Percentiles rank a stretch among this genome's conserved stretches.
These are phyloP conservation scores for Euleptes europaea DNA, from an alignment of 2,113 vertebrate genomes.

Conservation along the genomic window DNA sequence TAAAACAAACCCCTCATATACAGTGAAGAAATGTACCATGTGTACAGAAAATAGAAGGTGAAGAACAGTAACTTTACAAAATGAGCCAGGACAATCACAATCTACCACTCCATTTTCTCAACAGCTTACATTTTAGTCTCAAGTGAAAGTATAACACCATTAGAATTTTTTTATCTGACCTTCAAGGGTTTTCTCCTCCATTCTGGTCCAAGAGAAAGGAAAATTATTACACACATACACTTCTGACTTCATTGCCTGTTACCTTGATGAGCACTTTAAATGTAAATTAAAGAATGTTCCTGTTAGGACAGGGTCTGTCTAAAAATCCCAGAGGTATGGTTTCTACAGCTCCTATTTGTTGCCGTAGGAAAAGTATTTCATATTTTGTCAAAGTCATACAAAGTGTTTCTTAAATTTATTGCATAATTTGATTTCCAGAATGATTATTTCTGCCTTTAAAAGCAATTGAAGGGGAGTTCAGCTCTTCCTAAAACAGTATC, in stretches of 20 bases:
- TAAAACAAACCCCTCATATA: background rate
- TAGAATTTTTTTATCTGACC: slow-evolving; percentile 51
- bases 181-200: slow-evolving; percentile 43
- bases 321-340: slow-evolving; percentile 38
- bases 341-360: slow-evolving; percentile 50
- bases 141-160: slow-evolving; percentile 33
- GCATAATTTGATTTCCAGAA: background rate
- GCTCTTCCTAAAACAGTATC: background rate
- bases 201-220: slow-evolving; percentile 36
- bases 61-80: slow-evolving; percentile 36
- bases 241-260: slow-evolving; percentile 59
- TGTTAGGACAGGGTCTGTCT: slow-evolving; percentile 41
- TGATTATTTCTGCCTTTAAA: background rate
- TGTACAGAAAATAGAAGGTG: slow-evolving; percentile 19
- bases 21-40: background rate
- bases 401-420: slow-evolving; percentile 37
- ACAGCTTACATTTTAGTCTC: slow-evolving; percentile 31
- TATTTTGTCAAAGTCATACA: slow-evolving; percentile 41
- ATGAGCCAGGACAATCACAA: background rate
- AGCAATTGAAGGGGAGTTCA: background rate
- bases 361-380: slow-evolving; percentile 35
- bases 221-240: slow-evolving; percentile 54
- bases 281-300: slow-evolving; percentile 60
- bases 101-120: slow-evolving; percentile 33
- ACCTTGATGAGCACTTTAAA: slow-evolving; percentile 56